Evolutionary conservation across 1,140 invertebrate species (phyloP), one percentile per base, ranked within the genome.

Genomic region (Cepaea nemoralis): DNA sequence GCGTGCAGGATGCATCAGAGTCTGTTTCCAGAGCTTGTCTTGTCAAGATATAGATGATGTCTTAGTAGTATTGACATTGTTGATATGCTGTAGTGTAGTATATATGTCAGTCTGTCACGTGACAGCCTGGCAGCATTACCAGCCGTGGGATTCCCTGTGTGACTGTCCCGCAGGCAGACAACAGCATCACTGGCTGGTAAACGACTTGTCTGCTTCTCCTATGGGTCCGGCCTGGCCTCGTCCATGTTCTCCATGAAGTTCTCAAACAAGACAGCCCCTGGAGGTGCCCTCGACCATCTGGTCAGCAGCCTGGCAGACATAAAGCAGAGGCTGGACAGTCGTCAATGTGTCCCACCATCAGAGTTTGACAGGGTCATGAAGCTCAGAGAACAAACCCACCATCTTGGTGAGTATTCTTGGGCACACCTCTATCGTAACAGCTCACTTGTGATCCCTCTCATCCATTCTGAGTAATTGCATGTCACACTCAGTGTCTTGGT

Each of bases 221-320:
- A 99, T 91, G 99, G 99, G 0, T 99, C 98, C 1, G 99, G 99
- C 0, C 91, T 98, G 14, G 97, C 97, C 24, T 96, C 98, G 0
- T 96, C 97, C 0, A 96, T 99, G 95, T 99, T 95, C 90, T 98
- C 97, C 0, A 92, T 99, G 24, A 94, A 93, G 66, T 93, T 99
- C 42, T 93, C 94, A 1, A 93, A 93, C 77, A 94, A 97, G 86
- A 83, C 80, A 27, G 66, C 85, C 40, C 89, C 91, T 81, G 87
- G 81, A 19, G 91, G 90, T 12, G 16, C 92, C 42, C 92, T 99
- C 42, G 88, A 93, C 33, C 93, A 93, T 88, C 90, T 99, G 2
- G 91, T 95, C 0, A 88, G 90, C 1, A 94, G 94, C 86, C 90
- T 99, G 1, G 92, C 93, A 66, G 94, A 96, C 85, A 93, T 97